Base-by-base conservation (phyloP, 1,140 invertebrate genomes). In the Atta colombica region DNA sequence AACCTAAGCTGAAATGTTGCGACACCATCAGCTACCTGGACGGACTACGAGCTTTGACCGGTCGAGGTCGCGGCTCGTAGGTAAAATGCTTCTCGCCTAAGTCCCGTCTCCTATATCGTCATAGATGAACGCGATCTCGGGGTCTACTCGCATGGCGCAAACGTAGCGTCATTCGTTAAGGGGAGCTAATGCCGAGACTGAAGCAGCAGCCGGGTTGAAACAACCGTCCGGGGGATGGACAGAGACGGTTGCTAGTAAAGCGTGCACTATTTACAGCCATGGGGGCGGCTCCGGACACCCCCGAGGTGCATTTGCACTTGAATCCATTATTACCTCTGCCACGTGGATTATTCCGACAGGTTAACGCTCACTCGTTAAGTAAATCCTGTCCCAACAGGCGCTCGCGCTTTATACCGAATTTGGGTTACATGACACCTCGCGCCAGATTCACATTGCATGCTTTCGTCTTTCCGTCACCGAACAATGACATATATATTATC, bases 341-440 rank as follows among this genome's bases (percentile, higher is more conserved):
- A 69, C 87, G 88, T 89, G 91, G 92, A 92, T 94, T 94, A 93
- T 93, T 92, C 92, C 92, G 92, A 94, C 93, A 93, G 92, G 85
- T 93, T 93, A 93, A 93, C 92, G 91, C 92, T 93, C 91, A 77
- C 88, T 86, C 89, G 93, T 92, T 93, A 94, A 93, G 93, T 93
- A 94, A 94, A 94, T 94, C 93, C 90, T 77, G 84, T 86, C 85
- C 89, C 91, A 74, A 21, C 68, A 31, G 80, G 39, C 53, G 39
- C 39, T 45, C 80, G 53, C 69, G 69, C 80, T 84, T 84, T 84
- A 84, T 74, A 45, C 68, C 39, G 68, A 25, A 4, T 45, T 35
- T 21, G 7, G 31, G 25, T 60, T 75, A 84, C 80, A 75, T 84
- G 80, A 74, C 80, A 84, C 80, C 69, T 84, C 69, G 25, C 7